Percentiles rank a stretch among this genome's conserved stretches.
These are phyloP conservation scores for Microchrysa polita DNA, from an alignment of 2,888 invertebrate species.

Conservation along the genomic window DNA sequence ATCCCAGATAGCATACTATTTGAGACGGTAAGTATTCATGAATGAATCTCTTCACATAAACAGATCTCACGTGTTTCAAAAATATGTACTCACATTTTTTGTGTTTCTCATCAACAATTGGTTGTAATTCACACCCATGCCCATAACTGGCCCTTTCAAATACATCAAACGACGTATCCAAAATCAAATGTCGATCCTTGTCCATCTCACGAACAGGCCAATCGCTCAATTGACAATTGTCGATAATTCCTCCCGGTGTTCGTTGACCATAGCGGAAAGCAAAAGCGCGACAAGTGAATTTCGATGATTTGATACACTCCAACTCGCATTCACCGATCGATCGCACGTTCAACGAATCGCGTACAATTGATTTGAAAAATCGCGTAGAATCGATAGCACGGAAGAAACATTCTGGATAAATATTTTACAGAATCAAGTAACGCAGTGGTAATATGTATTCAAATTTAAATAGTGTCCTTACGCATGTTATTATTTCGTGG, in stretches of 20 bases:
- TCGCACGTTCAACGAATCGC: conserved; percentile 73
- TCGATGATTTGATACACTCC: conserved; percentile 76
- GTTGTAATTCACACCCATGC: conserved; percentile 80
- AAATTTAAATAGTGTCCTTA: neutral
- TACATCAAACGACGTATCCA: conserved; percentile 75
- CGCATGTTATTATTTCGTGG: conserved; percentile 57
- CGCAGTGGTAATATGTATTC: too few relatives aligned
- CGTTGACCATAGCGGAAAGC: conserved; percentile 79
- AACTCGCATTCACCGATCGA: conserved; percentile 83
- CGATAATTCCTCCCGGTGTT: conserved; percentile 71
- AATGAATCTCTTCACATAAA: too few relatives aligned
- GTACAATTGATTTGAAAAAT: conserved; percentile 71
- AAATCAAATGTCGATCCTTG: conserved; percentile 68
- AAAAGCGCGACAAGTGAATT: conserved; percentile 83
- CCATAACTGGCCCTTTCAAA: conserved; percentile 85
- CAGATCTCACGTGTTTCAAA: neutral
- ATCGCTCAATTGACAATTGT: conserved; percentile 83
- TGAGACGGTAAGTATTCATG: too few relatives aligned
- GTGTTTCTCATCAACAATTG: conserved; percentile 64
- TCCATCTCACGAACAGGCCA: conserved; percentile 75
- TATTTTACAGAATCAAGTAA: neutral
- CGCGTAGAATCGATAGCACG: conserved; percentile 79
- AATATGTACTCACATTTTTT: conserved; percentile 61
- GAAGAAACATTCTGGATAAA: conserved; percentile 84
- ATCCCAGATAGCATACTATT: conserved; percentile 83